Base-by-base conservation (phyloP, 1,140 invertebrate genomes). In the Nasonia longicornis region DNA sequence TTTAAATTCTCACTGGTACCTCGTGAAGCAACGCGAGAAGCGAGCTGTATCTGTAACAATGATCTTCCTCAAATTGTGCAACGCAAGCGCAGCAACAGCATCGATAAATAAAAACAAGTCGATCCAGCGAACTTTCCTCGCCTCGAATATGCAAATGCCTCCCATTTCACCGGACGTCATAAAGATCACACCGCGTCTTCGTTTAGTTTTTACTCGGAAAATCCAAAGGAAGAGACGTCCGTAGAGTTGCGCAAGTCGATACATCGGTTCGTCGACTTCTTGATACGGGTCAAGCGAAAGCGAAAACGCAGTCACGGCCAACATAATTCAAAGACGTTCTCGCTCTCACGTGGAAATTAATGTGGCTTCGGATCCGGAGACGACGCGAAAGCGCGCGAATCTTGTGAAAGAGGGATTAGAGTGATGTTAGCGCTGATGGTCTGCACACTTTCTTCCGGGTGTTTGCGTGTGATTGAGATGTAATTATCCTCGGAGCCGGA, bases 271-370 rank as follows among this genome's bases (percentile, higher is more conserved):
- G 45, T 58, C 48, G 77, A 63, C 67, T 66, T 29, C 64, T 29
- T 1, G 22, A 73, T 63, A 79, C 45, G 20, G 69, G 38, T 31
- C 69, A 35, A 67, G 22, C 66, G 78, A 80, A 80, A 80, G 71
- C n/a, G 22, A 67, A 26, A 67, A 74, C 20, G 0, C 2, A 73
- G 78, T 69, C 58, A 80, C 70, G 45, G 78, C 71, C 71, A 67
- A 74, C 52, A n/a, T 74, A 74, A 67, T 29, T 72, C 77, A 42
- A 22, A 71, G 31, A 42, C 26, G 26, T 4, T 12, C 35, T 77
- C 74, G 10, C 6, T 10, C 26, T 35, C 38, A 42, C 38, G 38
- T 42, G 38, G 38, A 42, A 42, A 42, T 42, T 8, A 42, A 42
- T 42, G 38, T 42, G 6, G 8, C 1, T 42, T 42, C 8, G 38